Conservation (phyloP, 2,113 vertebrate genomes). For the western clawed frog (Xenopus tropicalis) region DNA sequence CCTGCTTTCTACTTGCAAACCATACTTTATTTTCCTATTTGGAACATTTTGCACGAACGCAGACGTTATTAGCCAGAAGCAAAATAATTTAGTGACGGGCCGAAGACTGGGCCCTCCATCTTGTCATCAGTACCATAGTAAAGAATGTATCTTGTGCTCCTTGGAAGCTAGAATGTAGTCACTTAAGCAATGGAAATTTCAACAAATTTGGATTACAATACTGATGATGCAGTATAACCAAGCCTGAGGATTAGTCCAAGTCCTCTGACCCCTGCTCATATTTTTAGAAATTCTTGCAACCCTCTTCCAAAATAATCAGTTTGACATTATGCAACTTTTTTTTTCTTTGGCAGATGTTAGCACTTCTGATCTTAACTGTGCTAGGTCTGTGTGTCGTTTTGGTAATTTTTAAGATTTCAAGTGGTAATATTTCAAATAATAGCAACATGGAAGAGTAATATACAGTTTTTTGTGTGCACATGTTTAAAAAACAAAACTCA, state of each 20-base stretch:
- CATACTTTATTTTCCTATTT: constrained; percentile 16
- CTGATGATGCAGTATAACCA: constrained; percentile 29
- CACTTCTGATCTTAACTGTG: constrained; percentile 28
- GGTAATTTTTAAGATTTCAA: constrained; percentile 23
- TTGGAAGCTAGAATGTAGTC: background rate
- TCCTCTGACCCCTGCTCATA: constrained; percentile 40
- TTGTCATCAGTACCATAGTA: constrained; percentile 17
- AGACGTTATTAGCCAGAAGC: constrained; percentile 15
- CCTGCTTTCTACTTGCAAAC: constrained; percentile 17
- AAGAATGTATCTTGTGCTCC: constrained; percentile 6
- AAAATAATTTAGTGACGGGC: constrained; percentile 10
- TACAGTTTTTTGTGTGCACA: too few relatives aligned
- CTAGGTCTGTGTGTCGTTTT: constrained; percentile 27
- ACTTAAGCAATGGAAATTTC: constrained; percentile 32
- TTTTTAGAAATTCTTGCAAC: constrained; percentile 39
- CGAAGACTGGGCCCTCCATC: background rate
- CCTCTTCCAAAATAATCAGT: constrained; percentile 41
- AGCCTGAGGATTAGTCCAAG: constrained; percentile 35
- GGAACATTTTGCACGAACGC: background rate
- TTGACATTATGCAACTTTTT: constrained; percentile 39
- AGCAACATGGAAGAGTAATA: background rate
- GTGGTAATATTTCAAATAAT: constrained; percentile 9
- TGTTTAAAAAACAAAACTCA: too few relatives aligned
- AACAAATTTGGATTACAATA: constrained; percentile 29
- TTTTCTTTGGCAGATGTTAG: constrained; percentile 32